Evolutionary conservation across 92 coral and sea anemone genomes (phyloP), one percentile per base, ranked within the genome.

Genomic region (Ricordea florida): DNA sequence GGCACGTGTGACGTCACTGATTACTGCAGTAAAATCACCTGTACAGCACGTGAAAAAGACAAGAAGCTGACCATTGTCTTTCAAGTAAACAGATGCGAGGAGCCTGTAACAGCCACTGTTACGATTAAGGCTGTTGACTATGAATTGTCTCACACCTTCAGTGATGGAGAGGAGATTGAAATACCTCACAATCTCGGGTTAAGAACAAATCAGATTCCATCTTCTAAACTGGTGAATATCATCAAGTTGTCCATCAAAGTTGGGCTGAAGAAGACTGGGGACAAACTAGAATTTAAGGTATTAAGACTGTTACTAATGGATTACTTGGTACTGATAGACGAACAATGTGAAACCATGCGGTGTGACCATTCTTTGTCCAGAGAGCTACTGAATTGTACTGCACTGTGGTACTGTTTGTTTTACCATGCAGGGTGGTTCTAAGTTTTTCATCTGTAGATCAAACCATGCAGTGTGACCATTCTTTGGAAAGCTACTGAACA

Each of bases 61-160:
- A 70, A 71, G 24, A 45, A 28, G 28, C 42, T 63, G 37, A 80
- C 66, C 1, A 11, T 80, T 8, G 51, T 28, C 27, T 57, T 80
- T 32, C 59, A 70, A 46, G 46, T 70, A 4, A 74, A 69, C 72
- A 60, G 68, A 49, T 80, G 85, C 23, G 66, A 60, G 34, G 72
- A 69, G 6, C 85, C 85, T 42, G 50, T 80, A 9, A 58, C 79
- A 7, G 85, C 68, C 15, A 80, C 85, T 33, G 58, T 74, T n/a
- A 69, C 71, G 16, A 40, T 80, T 46, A 64, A 50, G 55, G 42
- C 21, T 26, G 60, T 59, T 3, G 58, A 80, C 35, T n/a, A n/a
- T n/a, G n/a, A n/a, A n/a, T 80, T 78, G 85, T 70, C 79, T 15
- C 79, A 70, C 35, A 69, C 59, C 2, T 80, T 69, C 40, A 36